Conservation (phyloP, 35 echinoderm and acorn worm genomes). For the Hemicentrotus pulcherrimus region DNA sequence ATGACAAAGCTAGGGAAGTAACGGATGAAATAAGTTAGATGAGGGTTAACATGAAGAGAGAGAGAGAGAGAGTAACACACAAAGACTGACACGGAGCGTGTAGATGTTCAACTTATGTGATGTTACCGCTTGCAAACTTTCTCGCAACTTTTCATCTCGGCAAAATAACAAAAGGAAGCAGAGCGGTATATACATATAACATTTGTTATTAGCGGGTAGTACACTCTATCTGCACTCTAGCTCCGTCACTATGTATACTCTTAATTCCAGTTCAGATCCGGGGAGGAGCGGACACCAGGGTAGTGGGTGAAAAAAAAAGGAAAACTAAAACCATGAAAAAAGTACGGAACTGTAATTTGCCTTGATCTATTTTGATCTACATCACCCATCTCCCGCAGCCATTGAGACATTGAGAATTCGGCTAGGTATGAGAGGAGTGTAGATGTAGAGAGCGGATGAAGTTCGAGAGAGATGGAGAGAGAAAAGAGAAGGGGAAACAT, state of each 20-base stretch:
- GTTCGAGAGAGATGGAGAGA: not conserved
- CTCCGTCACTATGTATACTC: not conserved
- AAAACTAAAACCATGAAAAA: not conserved
- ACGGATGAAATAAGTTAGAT: no score
- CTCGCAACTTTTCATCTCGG: not conserved
- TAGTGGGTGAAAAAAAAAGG: not conserved
- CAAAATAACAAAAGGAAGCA: not conserved
- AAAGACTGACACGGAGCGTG: no score
- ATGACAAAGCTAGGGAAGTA: no score
- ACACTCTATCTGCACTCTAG: slow-evolving; percentile 1
- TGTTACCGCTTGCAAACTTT: not conserved
- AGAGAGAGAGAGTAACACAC: no score
- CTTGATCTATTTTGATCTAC: slow-evolving; percentile 45
- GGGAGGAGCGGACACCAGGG: not conserved
- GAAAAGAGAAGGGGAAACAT: not conserved
- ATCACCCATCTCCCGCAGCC: slow-evolving; percentile 13
- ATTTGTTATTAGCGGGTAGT: slow-evolving; percentile 23
- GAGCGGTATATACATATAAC: not conserved
- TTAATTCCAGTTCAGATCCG: not conserved
- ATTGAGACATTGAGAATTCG: slow-evolving; percentile 31
- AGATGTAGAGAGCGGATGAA: not conserved
- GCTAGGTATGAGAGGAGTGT: not conserved
- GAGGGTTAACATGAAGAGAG: no score
- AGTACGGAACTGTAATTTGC: slow-evolving; percentile 7
- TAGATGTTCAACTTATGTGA: no score